Evolutionary conservation across 2,888 invertebrate species (phyloP).

Genomic region (Germaria angustata): DNA sequence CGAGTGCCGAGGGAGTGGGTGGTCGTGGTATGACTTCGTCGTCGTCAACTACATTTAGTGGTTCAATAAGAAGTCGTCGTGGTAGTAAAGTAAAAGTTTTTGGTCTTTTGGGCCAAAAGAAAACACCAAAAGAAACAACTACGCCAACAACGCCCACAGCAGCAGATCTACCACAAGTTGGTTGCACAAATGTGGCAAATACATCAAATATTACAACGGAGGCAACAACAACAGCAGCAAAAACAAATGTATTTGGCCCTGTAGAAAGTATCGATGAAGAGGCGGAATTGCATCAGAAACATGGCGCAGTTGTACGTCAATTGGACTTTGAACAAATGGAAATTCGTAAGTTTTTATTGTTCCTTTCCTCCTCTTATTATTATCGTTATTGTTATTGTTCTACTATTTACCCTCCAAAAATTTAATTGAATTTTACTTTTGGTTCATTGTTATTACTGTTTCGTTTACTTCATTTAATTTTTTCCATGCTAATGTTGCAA

Average conservation of each 20-base stretch:
- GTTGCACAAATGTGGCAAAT: conserved; percentile 44
- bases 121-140: conserved; percentile 72
- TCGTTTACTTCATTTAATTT: neutral
- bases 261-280: conserved; percentile 64
- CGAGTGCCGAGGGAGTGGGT: conserved; percentile 28
- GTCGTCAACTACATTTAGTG: conserved; percentile 46
- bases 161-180: conserved; percentile 30
- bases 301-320: conserved; percentile 70
- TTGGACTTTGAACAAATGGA: conserved; percentile 76
- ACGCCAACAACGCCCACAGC: conserved; percentile 60
- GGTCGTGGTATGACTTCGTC: conserved; percentile 36
- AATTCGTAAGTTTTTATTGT: conserved; percentile 75
- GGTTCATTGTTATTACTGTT: conserved; percentile 53
- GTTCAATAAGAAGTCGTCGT: conserved; percentile 72
- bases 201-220: conserved; percentile 9
- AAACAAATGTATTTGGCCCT: conserved; percentile 56
- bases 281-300: conserved; percentile 64
- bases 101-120: conserved; percentile 76
- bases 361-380: conserved; percentile 54
- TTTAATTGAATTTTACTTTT: conserved; percentile 61
- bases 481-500: conserved; percentile 3
- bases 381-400: conserved; percentile 53
- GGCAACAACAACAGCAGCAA: conserved; percentile 44
- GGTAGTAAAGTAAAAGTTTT: conserved; percentile 76
- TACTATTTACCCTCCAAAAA: conserved; percentile 18